Evolutionary conservation across 2,888 invertebrate genomes (phyloP).

Genomic region (Plusia festucae): DNA sequence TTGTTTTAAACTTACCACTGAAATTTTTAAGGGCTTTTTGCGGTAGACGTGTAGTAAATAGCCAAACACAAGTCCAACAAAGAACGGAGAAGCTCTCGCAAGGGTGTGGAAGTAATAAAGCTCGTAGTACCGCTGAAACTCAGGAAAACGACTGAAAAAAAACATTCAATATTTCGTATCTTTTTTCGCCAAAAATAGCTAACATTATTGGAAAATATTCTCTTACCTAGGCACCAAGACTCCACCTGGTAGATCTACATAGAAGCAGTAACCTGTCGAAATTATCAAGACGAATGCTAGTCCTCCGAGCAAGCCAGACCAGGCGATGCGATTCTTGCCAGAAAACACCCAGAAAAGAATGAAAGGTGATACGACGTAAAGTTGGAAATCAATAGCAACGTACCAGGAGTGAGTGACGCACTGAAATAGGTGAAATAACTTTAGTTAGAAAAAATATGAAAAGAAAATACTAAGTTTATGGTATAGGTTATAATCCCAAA

Average conservation of each 20-base stretch:
- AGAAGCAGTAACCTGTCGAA: slow-evolving; percentile 52
- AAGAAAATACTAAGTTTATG: too few relatives aligned
- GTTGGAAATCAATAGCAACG: slow-evolving; percentile 67
- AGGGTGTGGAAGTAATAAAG: slow-evolving; percentile 69
- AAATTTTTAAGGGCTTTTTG: slow-evolving; percentile 56
- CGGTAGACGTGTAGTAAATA: slow-evolving; percentile 66
- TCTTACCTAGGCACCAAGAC: slow-evolving; percentile 16
- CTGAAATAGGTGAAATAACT: slow-evolving; percentile 58
- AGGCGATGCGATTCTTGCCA: slow-evolving; percentile 58
- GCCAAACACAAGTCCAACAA: slow-evolving; percentile 73
- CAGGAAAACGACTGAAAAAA: slow-evolving; percentile 45
- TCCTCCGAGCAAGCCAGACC: slow-evolving; percentile 60
- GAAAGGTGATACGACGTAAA: slow-evolving; percentile 70
- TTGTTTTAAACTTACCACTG: slow-evolving; percentile 59
- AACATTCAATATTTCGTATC: background rate
- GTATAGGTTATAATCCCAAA: background rate
- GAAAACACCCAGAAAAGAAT: slow-evolving; percentile 68
- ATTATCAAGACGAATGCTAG: slow-evolving; percentile 39
- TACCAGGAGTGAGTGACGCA: slow-evolving; percentile 72
- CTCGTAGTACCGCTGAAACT: slow-evolving; percentile 40
- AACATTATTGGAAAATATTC: background rate
- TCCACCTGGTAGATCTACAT: slow-evolving; percentile 38
- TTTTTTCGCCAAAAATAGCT: too few relatives aligned
- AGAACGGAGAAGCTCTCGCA: slow-evolving; percentile 69
- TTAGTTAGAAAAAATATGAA: background rate